Conservation (phyloP, 2,797 vertebrate genomes). For the Erpetoichthys calabaricus region DNA sequence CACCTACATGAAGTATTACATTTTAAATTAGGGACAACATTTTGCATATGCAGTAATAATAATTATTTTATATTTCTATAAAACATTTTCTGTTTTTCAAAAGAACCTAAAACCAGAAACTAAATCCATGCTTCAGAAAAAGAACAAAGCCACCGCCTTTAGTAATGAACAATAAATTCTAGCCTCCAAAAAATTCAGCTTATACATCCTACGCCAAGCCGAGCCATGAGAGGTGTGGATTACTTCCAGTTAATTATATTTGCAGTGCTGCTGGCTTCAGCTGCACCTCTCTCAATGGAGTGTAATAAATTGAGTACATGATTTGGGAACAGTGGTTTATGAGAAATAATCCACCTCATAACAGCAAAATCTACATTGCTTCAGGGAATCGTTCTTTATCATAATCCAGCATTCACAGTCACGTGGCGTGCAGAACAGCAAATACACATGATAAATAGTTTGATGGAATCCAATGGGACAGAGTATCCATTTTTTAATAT, state of each 20-base stretch:
- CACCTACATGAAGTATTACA: too few relatives aligned
- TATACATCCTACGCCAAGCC: background rate
- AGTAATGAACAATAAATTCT: too few relatives aligned
- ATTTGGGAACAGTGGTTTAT: background rate
- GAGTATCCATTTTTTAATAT: too few relatives aligned
- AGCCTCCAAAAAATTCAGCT: too few relatives aligned
- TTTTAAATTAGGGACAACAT: background rate
- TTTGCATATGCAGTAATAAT: background rate
- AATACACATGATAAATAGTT: too few relatives aligned
- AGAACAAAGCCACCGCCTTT: too few relatives aligned
- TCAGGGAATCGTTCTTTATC: background rate
- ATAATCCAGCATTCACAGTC: background rate
- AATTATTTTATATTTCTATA: background rate
- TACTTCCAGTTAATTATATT: constrained; percentile 1
- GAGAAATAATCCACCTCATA: background rate
- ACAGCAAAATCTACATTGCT: background rate
- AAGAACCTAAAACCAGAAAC: too few relatives aligned
- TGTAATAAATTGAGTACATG: background rate
- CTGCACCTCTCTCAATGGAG: background rate
- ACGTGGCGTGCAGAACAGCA: background rate
- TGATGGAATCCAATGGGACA: too few relatives aligned
- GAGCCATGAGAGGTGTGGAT: background rate
- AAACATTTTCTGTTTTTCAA: background rate
- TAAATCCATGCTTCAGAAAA: too few relatives aligned
- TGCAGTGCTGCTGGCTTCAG: background rate